Base-by-base conservation (phyloP, 2,888 invertebrate species). In the Fissipunctia ypsillon region DNA sequence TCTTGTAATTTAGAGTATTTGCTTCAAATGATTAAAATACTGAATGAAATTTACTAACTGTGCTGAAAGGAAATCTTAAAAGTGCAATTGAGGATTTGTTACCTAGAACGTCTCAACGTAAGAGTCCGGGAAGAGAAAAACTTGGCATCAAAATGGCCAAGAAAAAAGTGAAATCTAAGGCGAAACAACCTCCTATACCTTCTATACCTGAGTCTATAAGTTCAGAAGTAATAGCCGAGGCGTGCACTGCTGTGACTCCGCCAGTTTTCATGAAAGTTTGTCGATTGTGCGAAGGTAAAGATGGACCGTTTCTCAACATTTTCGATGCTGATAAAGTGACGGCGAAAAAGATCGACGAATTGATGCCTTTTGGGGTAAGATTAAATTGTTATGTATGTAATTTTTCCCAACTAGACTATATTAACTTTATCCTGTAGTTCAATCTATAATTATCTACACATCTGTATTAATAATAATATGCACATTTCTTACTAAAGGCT, bases 261-360 rank as follows among this genome's bases (percentile, higher is more conserved):
- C 86, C 90, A 52, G 88, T 93, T 48, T 86, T 93, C 52, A 76
- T 93, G 73, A 96, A 96, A 90, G 90, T 96, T 28, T 96, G 96
- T 85, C 90, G 96, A 70, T 88, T 96, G 2, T 96, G 96, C 80
- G 96, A 95, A 84, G 86, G 92, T 56, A 95, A 95, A 89, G 95
- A 95, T 89, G 96, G 96, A 0, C 96, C 96, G 3, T 96, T 96
- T 78, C 90, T 96, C 14, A 95, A 96, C 76, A 96, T 96, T 76
- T 96, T 96, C 78, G 95, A 94, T 61, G 88, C 93, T 54, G 96
- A 95, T 68, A 94, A 93, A 85, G 83, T 92, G 22, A 94, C 93
- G n/a, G 93, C 95, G 0, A 95, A 92, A 84, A 96, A 95, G 89
- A 95, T 96, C 76, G 93, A 95, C 48, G 92, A 94, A 45, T 79